Evolutionary conservation across 2,888 invertebrate genomes (phyloP).

Genomic region (Trissoscelio sp.): DNA sequence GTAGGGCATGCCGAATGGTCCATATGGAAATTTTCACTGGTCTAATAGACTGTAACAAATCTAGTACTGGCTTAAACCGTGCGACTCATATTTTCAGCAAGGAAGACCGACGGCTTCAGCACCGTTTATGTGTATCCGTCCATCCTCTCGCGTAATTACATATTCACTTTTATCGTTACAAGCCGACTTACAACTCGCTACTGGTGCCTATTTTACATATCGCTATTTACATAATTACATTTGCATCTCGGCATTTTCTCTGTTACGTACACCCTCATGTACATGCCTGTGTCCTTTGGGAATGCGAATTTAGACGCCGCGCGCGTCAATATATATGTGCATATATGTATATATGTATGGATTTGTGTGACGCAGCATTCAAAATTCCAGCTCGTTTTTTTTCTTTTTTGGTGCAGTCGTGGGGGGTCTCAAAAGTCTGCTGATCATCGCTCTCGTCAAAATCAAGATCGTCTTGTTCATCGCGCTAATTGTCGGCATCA

Average conservation of each 20-base stretch:
- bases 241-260: slow-evolving; percentile 73
- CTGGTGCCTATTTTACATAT: slow-evolving; percentile 71
- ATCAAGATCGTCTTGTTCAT: slow-evolving; percentile 75
- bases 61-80: slow-evolving; percentile 34
- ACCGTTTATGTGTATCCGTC: slow-evolving; percentile 75
- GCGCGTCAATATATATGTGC: slow-evolving; percentile 46
- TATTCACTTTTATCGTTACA: slow-evolving; percentile 75
- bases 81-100: slow-evolving; percentile 72
- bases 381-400: slow-evolving; percentile 8
- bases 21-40: slow-evolving; percentile 43
- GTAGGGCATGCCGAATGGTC: slow-evolving; percentile 8
- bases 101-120: slow-evolving; percentile 74
- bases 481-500: slow-evolving; percentile 72
- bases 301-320: slow-evolving; percentile 61
- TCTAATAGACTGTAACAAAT: slow-evolving; percentile 49
- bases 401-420: slow-evolving; percentile 72
- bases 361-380: slow-evolving; percentile 11
- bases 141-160: slow-evolving; percentile 75
- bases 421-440: slow-evolving; percentile 75
- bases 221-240: slow-evolving; percentile 75
- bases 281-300: slow-evolving; percentile 59
- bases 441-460: slow-evolving; percentile 74
- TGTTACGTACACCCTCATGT: slow-evolving; percentile 61
- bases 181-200: slow-evolving; percentile 71
- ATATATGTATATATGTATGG: slow-evolving; percentile 38